These are phyloP conservation scores for Mesocentrotus franciscanus DNA, from an alignment of 53 echinoderm and acorn worm species.

Conservation along the genomic window DNA sequence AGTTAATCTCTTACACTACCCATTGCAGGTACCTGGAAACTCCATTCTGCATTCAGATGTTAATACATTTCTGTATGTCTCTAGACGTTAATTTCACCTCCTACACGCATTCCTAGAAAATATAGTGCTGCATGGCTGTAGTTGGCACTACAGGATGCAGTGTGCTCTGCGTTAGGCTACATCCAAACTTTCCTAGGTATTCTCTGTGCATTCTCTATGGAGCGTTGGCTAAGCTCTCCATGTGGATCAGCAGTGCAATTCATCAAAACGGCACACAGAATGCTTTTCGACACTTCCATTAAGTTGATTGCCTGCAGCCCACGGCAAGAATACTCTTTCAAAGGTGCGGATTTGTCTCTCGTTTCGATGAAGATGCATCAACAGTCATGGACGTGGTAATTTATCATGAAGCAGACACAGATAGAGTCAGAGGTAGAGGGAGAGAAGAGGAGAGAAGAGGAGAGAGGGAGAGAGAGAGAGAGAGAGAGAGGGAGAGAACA, in stretches of 20 bases:
- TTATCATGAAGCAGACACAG: slow-evolving; percentile 11
- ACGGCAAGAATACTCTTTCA: slow-evolving; percentile 50
- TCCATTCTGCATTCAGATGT: background rate
- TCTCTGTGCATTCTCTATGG: background rate
- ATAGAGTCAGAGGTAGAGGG: background rate
- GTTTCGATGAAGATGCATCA: slow-evolving; percentile 22
- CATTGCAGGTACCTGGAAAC: background rate
- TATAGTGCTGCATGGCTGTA: background rate
- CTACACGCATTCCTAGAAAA: background rate
- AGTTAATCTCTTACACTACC: background rate
- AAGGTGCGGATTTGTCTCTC: background rate
- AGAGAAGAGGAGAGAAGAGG: background rate
- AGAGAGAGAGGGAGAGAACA: background rate
- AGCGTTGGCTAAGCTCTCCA: background rate
- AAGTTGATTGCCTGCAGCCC: slow-evolving; percentile 65
- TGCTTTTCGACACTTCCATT: slow-evolving; percentile 66
- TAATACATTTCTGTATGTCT: slow-evolving; percentile 9
- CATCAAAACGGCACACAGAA: slow-evolving; percentile 59
- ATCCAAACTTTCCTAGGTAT: background rate
- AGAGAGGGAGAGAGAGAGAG: background rate
- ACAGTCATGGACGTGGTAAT: slow-evolving; percentile 35
- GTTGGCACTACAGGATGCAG: background rate
- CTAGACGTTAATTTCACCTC: background rate
- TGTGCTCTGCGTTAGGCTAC: background rate
- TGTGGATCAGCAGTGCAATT: slow-evolving; percentile 47